Evolutionary conservation across 2,888 invertebrate genomes (phyloP).

Genomic region (Cosmopolites sordidus): DNA sequence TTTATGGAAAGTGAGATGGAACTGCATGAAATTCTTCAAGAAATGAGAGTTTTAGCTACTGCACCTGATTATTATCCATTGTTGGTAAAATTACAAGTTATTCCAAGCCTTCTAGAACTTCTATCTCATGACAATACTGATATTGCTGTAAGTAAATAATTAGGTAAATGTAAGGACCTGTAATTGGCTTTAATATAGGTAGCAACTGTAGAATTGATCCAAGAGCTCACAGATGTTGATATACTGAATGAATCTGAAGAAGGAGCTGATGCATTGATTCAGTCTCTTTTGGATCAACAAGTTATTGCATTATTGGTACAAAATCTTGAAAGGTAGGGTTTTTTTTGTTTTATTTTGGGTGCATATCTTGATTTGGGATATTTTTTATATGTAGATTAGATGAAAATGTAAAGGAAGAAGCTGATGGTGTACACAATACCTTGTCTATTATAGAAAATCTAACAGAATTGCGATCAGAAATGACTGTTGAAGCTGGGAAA

Average conservation of each 20-base stretch:
- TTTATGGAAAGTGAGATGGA: conserved; percentile 95
- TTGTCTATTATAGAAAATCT: conserved; percentile 88
- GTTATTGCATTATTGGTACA: conserved; percentile 81
- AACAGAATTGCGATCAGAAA: conserved; percentile 81
- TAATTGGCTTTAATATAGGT: conserved; percentile 32
- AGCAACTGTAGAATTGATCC: conserved; percentile 55
- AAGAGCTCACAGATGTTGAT: conserved; percentile 95
- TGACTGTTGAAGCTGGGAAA: conserved; percentile 79
- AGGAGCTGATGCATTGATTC: conserved; percentile 82
- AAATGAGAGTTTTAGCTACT: conserved; percentile 90
- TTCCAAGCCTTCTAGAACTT: conserved; percentile 87
- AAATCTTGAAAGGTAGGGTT: conserved; percentile 63
- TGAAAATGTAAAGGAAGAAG: conserved; percentile 88
- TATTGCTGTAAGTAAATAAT: conserved; percentile 51
- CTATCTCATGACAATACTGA: conserved; percentile 96
- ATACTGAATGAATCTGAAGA: conserved; percentile 92
- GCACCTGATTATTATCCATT: conserved; percentile 92
- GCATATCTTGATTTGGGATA: neutral
- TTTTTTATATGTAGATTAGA: conserved; percentile 61
- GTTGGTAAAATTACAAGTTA: conserved; percentile 82
- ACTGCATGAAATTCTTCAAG: conserved; percentile 71
- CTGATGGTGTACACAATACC: conserved; percentile 94
- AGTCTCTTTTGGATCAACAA: conserved; percentile 84
- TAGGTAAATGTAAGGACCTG: neutral
- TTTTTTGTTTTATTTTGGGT: neutral